Conservation (phyloP, 2,888 invertebrate species). For the Mythimna lalbum region DNA sequence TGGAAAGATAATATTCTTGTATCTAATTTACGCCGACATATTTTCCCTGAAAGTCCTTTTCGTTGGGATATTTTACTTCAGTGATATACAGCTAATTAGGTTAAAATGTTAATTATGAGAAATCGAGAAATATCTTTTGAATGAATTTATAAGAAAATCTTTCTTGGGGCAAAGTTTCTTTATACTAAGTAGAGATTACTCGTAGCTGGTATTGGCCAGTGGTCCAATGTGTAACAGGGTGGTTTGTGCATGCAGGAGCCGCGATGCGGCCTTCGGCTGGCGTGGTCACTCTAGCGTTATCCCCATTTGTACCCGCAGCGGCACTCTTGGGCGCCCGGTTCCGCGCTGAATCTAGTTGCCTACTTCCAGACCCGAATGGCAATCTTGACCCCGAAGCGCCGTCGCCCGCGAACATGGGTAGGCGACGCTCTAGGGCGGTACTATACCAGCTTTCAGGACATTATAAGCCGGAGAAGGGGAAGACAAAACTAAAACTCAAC, state of each 20-base stretch:
- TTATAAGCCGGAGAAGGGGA: constrained; percentile 98
- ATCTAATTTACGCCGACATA: constrained; percentile 27
- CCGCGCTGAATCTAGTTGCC: constrained; percentile 95
- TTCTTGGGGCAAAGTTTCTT: constrained; percentile 55
- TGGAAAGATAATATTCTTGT: constrained; percentile 57
- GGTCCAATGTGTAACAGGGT: constrained; percentile 83
- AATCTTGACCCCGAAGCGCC: constrained; percentile 95
- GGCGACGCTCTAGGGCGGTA: constrained; percentile 98
- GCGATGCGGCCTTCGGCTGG: constrained; percentile 91
- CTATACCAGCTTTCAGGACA: constrained; percentile 99
- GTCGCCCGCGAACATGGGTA: constrained; percentile 96
- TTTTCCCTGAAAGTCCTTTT: constrained; percentile 13
- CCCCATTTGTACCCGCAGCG: constrained; percentile 93
- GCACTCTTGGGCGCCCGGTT: constrained; percentile 95
- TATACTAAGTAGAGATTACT: constrained; percentile 54
- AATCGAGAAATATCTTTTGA: constrained; percentile 53
- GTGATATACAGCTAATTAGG: neutral
- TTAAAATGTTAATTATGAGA: constrained; percentile 29
- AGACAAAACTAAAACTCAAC: constrained; percentile 98
- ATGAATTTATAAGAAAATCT: constrained; percentile 59
- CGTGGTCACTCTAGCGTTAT: constrained; percentile 91
- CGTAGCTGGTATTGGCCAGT: constrained; percentile 59
- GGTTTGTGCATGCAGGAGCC: constrained; percentile 90
- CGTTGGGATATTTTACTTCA: constrained; percentile 15
- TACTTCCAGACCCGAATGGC: constrained; percentile 96